Evolutionary conservation across 2,113 vertebrate genomes (phyloP), one percentile per base, ranked within the genome.

Genomic region (Thalassarche chlororhynchos): DNA sequence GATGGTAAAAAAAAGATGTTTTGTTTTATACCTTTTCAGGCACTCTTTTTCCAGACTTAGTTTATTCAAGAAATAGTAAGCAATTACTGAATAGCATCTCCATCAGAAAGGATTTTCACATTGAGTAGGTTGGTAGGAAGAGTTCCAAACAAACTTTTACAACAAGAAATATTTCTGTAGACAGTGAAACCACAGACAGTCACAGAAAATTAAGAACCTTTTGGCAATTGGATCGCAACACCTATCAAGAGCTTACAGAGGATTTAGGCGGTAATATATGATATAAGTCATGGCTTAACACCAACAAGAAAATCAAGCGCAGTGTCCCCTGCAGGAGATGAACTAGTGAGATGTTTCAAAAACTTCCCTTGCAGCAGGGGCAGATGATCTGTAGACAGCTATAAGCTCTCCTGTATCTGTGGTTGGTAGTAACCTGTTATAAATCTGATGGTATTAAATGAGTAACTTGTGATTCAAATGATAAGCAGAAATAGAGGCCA

Each of bases 21-120:
- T 68, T 93, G 51, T 62, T 98, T 76, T 87, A 68, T 69, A 69
- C 49, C 47, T 94, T 92, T 91, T 84, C 83, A 96, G 85, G 44
- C 25, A 91, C 58, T 49, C 51, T 84, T 65, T 83, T 93, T 57
- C 77, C 72, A 96, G 74, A 47, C 36, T 66, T 93, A 46, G 14
- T 31, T 75, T 82, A 90, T 84, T 87, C 51, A 89, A 93, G 75
- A 87, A 75, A 78, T 18, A 64, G 18, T 68, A 66, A 87, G 62
- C 82, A 90, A 85, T 52, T 87, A 65, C 42, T 84, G 92, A 93
- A 95, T 84, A 92, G 19, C 57, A 76, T 87, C 70, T 92, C 84
- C 69, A 54, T 38, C 72, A 65, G 92, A 90, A 89, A 82, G 7
- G 58, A 60, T 36, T 92, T 89, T 91, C 38, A 52, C 23, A 55